Evolutionary conservation across 2,797 vertebrate genomes (phyloP), one percentile per base, ranked within the genome.

Genomic region (Eulemur coronatus): DNA sequence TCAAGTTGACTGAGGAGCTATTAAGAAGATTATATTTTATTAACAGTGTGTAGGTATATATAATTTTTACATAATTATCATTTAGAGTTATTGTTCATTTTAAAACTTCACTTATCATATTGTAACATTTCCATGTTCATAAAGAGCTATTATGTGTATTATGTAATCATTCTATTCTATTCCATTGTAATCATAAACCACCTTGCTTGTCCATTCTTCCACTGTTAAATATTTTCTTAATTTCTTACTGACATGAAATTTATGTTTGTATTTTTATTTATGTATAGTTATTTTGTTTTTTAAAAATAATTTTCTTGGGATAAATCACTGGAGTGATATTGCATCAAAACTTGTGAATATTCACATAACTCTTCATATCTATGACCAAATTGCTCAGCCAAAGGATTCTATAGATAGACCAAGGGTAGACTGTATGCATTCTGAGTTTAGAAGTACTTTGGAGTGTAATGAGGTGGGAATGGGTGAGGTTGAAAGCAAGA

Each of bases 1-100:
- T 65, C 33, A 65, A 35, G 33, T 65, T 20, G 63, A 65, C 63
- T 4, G 15, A 65, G 15, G 63, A 65, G 33, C 17, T 65, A 65
- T n/a, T 65, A n/a, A 20, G 33, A n/a, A n/a, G 33, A 9, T 65
- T 65, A n/a, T 20, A 65, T n/a, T 65, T n/a, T 65, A 11, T 73
- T 86, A 5, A 57, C 88, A 78, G 70, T 73, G 18, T 73, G 22
- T 72, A 63, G 38, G 22, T 26, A 35, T 63, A 52, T 24, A 26
- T 63, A 41, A 38, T 76, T 79, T 52, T 59, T 72, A 50, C 15
- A 61, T 67, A 91, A 57, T 79, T 86, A 65, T 57, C 38, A 96
- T 41, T 73, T 55, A 79, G 57, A 75, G 73, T 69, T 59, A 24
- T 61, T 95, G 94, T 96, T 82, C 10, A 82, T 82, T 14, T 89